Conservation (phyloP, 2,113 vertebrate genomes). For the Peromyscus leucopus region DNA sequence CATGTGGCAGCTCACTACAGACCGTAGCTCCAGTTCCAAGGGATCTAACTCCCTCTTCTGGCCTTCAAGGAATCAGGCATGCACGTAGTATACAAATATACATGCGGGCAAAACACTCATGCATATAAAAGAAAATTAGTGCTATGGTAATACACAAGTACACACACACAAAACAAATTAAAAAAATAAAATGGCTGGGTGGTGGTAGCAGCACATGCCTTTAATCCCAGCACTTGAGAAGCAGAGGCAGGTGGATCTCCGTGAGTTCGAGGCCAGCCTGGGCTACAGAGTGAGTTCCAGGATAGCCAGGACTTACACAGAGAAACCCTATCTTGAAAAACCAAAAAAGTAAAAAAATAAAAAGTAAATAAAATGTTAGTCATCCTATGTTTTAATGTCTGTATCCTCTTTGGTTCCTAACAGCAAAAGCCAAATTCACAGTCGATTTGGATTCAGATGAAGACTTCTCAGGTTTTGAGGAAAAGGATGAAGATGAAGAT, state of each 20-base stretch:
- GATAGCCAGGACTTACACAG: no score
- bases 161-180: not conserved
- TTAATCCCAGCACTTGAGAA: not conserved
- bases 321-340: no score
- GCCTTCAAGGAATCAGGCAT: not conserved
- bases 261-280: no score
- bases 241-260: no score
- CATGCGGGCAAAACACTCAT: not conserved
- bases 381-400: conserved; percentile 24
- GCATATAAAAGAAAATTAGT: not conserved
- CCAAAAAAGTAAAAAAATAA: no score
- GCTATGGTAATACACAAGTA: not conserved
- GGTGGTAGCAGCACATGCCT: not conserved
- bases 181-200: not conserved
- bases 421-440: conserved; percentile 85
- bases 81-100: not conserved
- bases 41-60: not conserved
- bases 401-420: conserved; percentile 42
- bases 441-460: conserved; percentile 82
- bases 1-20: not conserved
- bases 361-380: not conserved
- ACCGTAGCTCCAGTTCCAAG: not conserved
- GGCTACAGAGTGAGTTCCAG: no score
- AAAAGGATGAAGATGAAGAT: conserved; percentile 71
- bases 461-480: conserved; percentile 76